Base-by-base conservation (phyloP, 2,113 vertebrate genomes). In the Leuciscus idus region DNA sequence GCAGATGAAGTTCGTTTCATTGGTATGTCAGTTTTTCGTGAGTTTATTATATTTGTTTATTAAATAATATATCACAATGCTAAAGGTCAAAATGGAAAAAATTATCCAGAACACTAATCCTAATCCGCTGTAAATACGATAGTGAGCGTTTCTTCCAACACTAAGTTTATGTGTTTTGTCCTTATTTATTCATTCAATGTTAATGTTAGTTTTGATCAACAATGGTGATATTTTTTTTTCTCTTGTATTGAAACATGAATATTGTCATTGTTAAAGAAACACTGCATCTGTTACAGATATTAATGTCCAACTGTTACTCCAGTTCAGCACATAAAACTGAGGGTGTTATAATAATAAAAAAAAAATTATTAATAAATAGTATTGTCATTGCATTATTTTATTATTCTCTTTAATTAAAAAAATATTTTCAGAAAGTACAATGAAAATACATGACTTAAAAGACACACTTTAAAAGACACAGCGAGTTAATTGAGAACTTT, bases 181-280 rank as follows among this genome's bases (percentile, higher is more conserved):
- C 4, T 50, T 73, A 79, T 80, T 73, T 73, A 75, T 84, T 88
- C 84, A 48, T 75, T 88, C 33, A 86, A 61, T 30, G 43, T 86
- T 8, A 86, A 84, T 89, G 75, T 89, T 76, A 84, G 78, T 89
- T 80, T 80, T 57, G 30, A 46, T 43, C 72, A 70, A 61, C 46
- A 28, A 61, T 59, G 52, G 64, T 70, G 70, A 72, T 68, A 2
- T 17, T 83, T 17, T 39, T 64, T 78, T 66, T 36, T 9, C 48
- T 52, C 9, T 48, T 36, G 57, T n/a, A 39, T 50, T 64, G 19
- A 48, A 30, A 39, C 28, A 50, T 76, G 61, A 61, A 62, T 84
- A 79, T 74, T 74, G 72, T 74, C 43, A 10, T 30, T 79, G 68
- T 79, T 55, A 66, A 33, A 59, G 48, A 79, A 39, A 79, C 52